phyloP scores from a whole-genome alignment of 2,888 invertebrate genomes.

The Hirudinaria manillensis region DNA sequence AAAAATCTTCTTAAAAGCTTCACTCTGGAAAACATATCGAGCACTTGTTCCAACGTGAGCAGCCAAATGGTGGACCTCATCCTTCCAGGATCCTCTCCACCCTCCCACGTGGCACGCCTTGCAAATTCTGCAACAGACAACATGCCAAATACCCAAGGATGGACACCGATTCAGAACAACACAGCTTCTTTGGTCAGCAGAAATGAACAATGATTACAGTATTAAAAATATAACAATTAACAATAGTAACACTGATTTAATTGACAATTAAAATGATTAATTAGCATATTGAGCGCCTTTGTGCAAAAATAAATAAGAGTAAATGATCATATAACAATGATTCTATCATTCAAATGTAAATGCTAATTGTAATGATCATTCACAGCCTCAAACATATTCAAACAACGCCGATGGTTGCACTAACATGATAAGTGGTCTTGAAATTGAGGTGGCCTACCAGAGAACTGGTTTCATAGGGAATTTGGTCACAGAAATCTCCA shows the following conservation, averaged over 20 bases:
- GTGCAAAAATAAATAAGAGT: too few relatives aligned
- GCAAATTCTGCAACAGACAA: not conserved
- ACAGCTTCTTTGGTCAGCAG: not conserved
- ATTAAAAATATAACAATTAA: not conserved
- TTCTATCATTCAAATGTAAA: not conserved
- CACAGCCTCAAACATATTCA: not conserved
- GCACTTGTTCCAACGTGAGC: slow-evolving; percentile 7
- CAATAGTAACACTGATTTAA: too few relatives aligned
- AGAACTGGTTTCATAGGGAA: not conserved
- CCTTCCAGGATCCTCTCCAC: not conserved
- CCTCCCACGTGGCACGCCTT: not conserved
- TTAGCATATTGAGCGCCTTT: too few relatives aligned
- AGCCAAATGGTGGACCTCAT: not conserved
- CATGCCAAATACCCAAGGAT: not conserved
- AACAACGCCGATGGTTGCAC: not conserved
- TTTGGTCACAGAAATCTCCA: not conserved
- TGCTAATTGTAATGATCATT: not conserved
- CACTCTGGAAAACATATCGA: slow-evolving; percentile 1
- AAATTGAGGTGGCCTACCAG: not conserved
- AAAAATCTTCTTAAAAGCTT: not conserved
- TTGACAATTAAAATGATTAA: too few relatives aligned
- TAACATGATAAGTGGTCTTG: not conserved
- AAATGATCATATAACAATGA: too few relatives aligned
- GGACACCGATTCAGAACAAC: not conserved
- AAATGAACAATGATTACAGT: not conserved